These are phyloP conservation scores for Theretra japonica DNA, from an alignment of 2,888 invertebrate species.

Conservation along the genomic window DNA sequence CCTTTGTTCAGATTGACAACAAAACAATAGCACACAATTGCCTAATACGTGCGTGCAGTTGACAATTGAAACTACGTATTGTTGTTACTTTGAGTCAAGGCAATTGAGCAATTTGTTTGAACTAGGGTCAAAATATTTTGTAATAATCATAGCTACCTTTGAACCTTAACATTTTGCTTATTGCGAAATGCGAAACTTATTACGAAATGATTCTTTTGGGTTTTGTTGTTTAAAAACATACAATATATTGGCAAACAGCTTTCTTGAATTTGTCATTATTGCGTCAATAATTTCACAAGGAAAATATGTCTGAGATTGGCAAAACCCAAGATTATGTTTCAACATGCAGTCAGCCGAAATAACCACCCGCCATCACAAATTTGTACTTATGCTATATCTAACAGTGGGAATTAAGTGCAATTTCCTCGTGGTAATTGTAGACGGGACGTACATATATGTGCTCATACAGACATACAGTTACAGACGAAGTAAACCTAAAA, in stretches of 20 bases:
- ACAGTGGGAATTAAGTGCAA: too few species aligned
- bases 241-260: neutral
- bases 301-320: too few species aligned
- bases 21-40: constrained; percentile 19
- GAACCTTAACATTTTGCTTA: neutral
- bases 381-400: too few species aligned
- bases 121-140: neutral
- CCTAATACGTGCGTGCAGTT: constrained; percentile 9
- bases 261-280: neutral
- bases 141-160: neutral
- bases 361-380: too few species aligned
- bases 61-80: constrained; percentile 13
- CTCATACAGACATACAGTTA: too few species aligned
- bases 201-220: neutral
- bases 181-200: neutral
- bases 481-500: too few species aligned
- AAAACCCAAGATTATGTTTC: too few species aligned
- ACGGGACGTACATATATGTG: too few species aligned
- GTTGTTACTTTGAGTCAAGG: neutral
- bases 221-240: neutral
- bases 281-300: neutral
- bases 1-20: constrained; percentile 26
- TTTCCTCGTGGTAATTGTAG: too few species aligned
- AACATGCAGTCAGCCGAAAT: too few species aligned
- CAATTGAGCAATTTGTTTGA: neutral